Evolutionary conservation across 2,797 vertebrate genomes (phyloP), one percentile per base, ranked within the genome.

Genomic region (Margarornis squamiger): DNA sequence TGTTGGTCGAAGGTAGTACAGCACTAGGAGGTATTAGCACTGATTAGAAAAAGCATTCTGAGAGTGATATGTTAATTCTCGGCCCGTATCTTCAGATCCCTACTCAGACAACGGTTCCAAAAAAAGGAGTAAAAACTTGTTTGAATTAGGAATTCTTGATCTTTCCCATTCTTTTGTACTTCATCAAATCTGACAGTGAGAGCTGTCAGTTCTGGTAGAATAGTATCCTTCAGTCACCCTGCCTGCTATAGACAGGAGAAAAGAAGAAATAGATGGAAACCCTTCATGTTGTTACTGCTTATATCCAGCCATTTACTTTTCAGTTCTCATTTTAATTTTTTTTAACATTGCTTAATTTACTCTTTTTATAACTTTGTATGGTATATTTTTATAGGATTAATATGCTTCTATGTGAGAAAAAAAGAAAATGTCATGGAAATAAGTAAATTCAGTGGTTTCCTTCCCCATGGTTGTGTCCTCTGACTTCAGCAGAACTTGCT

Each of bases 191-290:
- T 81, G 75, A 61, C 78, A 90, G 29, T 78, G 85, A 77, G 89
- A 90, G 59, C 73, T 95, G 90, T 90, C 86, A 93, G 71, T 90
- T 92, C 72, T 92, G 41, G 46, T 77, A 48, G 61, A 85, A 87
- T 45, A 58, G 30, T 77, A 21, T 89, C 49, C 73, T 80, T 84
- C 74, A 52, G 82, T 88, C 65, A 67, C 57, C 38, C 30, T 75
- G 59, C 58, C 39, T 88, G 58, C 21, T 39, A 23, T 5, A 8
- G 46, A 49, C 30, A 59, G 51, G n/a, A 27, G 75, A 48, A 72
- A 85, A 54, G n/a, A 90, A 61, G 30, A 48, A 86, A 63, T 49
- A 86, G n/a, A 15, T 88, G 46, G 26, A 66, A 88, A 45, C 13
- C 3, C 27, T 70, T 54, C 13, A 8, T 65, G 32, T 80, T 89